Percentiles rank a stretch among this genome's conserved stretches.
Conservation (phyloP, 2,888 invertebrate genomes). For the Aproaerema taeniolella region DNA sequence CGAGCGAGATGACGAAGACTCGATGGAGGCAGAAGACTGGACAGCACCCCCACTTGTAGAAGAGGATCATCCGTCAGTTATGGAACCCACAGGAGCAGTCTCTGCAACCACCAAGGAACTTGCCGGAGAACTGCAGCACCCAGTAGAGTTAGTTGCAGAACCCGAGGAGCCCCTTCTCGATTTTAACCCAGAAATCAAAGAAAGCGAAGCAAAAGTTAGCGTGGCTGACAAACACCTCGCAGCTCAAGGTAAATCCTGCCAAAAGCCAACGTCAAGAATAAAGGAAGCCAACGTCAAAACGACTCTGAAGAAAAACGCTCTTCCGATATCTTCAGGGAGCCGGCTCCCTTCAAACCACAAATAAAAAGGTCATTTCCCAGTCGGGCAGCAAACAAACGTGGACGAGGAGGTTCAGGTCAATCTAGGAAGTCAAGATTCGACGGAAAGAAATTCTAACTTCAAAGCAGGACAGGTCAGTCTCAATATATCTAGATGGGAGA, state of each 20-base stretch:
- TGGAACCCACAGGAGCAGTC: background rate
- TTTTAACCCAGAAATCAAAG: background rate
- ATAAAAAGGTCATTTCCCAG: background rate
- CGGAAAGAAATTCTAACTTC: background rate
- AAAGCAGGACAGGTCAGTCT: background rate
- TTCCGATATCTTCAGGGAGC: background rate
- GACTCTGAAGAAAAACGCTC: too few relatives aligned
- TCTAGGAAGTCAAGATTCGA: background rate
- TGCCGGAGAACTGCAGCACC: too few relatives aligned
- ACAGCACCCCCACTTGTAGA: background rate
- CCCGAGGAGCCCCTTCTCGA: background rate
- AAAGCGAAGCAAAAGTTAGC: background rate
- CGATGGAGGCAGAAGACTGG: background rate
- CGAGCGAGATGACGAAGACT: background rate
- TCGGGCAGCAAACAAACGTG: background rate
- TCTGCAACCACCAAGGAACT: too few relatives aligned
- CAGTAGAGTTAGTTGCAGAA: too few relatives aligned
- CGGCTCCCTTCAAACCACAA: background rate
- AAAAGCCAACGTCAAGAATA: background rate
- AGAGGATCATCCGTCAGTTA: background rate
- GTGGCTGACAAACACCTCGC: background rate
- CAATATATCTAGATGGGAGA: background rate
- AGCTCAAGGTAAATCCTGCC: background rate
- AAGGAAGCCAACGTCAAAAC: background rate
- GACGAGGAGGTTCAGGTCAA: background rate